These are phyloP conservation scores for Myiothlypis coronata DNA, from an alignment of 2,797 vertebrate genomes.

Conservation along the genomic window DNA sequence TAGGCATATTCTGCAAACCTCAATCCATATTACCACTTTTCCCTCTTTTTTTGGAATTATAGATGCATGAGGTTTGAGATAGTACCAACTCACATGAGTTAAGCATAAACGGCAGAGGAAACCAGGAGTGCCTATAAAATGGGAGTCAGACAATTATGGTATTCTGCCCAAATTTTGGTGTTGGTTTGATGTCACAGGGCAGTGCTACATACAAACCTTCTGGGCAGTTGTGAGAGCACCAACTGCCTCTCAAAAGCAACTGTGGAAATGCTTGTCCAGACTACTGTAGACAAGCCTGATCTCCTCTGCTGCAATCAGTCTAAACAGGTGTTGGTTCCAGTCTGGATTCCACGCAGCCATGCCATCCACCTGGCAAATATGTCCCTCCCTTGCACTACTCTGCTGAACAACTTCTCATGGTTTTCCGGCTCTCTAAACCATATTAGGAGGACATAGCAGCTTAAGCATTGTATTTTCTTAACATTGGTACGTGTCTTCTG, in stretches of 20 bases:
- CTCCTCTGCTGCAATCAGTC: neutral
- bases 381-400: neutral
- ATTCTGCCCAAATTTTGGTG: neutral
- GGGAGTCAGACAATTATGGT: neutral
- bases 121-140: neutral
- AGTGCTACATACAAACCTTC: neutral
- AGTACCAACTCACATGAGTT: neutral
- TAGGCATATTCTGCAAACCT: neutral
- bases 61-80: neutral
- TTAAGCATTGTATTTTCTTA: neutral
- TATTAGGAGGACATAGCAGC: neutral
- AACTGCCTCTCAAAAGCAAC: neutral
- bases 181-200: neutral
- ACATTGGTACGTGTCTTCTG: neutral
- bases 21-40: neutral
- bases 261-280: neutral
- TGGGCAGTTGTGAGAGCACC: accelerated
- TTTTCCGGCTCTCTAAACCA: neutral
- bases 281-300: neutral
- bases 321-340: neutral
- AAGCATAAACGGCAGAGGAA: neutral
- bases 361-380: neutral
- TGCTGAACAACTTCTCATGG: neutral
- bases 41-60: neutral
- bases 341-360: neutral